A percentile compares a stretch with the other conserved stretches of the same genome.
Conservation (phyloP, 2,888 invertebrate genomes). For the Drosophila sordidapex region DNA sequence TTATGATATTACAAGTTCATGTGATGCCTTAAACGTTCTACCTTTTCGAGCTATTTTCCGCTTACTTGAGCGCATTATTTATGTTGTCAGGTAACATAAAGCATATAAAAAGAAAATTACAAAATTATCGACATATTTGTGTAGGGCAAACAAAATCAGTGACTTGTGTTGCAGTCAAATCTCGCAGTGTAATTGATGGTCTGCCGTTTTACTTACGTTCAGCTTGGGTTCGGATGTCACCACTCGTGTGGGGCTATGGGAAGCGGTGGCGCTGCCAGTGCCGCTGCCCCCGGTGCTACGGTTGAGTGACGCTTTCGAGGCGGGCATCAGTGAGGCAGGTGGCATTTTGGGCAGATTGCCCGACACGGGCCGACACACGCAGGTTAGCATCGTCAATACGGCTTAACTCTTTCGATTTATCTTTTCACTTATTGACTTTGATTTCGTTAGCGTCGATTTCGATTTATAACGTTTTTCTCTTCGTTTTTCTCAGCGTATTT, state of each 20-base stretch:
- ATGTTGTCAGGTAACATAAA: background rate
- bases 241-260: conserved; percentile 67
- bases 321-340: conserved; percentile 79
- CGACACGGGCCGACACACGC: conserved; percentile 85
- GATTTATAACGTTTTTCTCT: background rate
- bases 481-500: background rate
- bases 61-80: background rate
- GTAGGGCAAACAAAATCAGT: background rate
- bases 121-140: background rate
- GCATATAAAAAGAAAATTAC: background rate
- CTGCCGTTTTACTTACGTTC: conserved; percentile 77
- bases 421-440: conserved; percentile 26
- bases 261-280: conserved; percentile 47
- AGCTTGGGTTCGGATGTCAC: conserved; percentile 85
- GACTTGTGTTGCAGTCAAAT: conserved; percentile 19
- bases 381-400: conserved; percentile 82
- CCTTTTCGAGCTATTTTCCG: background rate
- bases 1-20: background rate
- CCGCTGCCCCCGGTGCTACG: conserved; percentile 59
- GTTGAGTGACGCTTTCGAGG: conserved; percentile 69
- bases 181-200: conserved; percentile 47
- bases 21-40: background rate
- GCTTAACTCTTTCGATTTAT: conserved; percentile 34
- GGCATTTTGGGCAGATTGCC: conserved; percentile 85
- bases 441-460: conserved; percentile 41